phyloP scores from a whole-genome alignment of 2,888 invertebrate genomes.

The Platycheirus albimanus region DNA sequence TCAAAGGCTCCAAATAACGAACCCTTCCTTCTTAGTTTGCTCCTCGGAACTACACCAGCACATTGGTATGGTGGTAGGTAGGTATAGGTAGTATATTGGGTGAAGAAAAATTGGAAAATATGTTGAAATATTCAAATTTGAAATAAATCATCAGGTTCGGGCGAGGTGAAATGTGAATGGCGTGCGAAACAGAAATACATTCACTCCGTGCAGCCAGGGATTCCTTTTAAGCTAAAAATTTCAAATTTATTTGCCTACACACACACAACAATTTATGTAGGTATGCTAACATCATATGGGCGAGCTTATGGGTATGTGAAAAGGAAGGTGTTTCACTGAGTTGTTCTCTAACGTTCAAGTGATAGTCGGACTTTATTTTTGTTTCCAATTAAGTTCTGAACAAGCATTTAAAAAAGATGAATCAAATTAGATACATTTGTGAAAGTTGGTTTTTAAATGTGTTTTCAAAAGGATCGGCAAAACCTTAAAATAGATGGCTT shows the following conservation, averaged over 20 bases:
- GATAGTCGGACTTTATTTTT: not conserved
- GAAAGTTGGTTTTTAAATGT: no score
- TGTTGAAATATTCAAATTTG: constrained; percentile 74
- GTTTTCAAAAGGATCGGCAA: no score
- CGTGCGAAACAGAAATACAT: constrained; percentile 63
- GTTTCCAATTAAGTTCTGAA: no score
- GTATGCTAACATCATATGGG: constrained; percentile 13
- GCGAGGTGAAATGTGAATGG: constrained; percentile 66
- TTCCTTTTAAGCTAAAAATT: constrained; percentile 40
- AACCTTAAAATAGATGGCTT: no score
- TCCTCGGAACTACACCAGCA: not conserved
- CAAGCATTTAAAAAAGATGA: no score
- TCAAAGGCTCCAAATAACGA: constrained; percentile 12
- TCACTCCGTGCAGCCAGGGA: constrained; percentile 33
- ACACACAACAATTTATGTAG: not conserved
- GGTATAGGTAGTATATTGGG: no score
- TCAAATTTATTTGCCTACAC: constrained; percentile 28
- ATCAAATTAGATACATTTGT: no score
- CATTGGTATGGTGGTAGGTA: no score
- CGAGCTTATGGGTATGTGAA: not conserved
- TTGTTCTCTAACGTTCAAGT: not conserved
- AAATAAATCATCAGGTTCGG: constrained; percentile 69
- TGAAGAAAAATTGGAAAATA: constrained; percentile 67
- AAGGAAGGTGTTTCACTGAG: not conserved
- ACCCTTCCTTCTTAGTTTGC: constrained; percentile 24